These are phyloP conservation scores for Diaphora mendica DNA, from an alignment of 2,888 invertebrate genomes.

Conservation along the genomic window DNA sequence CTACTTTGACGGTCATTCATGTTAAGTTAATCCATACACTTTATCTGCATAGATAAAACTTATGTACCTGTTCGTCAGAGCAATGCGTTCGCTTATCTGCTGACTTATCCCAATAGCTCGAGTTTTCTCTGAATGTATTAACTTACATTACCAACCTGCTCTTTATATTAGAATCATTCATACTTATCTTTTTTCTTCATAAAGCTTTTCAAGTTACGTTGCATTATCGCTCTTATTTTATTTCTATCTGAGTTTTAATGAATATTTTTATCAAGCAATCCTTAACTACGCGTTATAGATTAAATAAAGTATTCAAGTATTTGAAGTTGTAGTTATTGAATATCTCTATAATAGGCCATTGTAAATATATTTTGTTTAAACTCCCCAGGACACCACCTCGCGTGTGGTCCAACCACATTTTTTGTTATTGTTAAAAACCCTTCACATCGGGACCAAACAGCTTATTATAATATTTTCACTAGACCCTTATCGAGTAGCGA, in stretches of 20 bases:
- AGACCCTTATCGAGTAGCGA: conserved; percentile 32
- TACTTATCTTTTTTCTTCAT: neutral
- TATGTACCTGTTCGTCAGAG: neutral
- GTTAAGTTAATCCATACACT: neutral
- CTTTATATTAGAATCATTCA: neutral
- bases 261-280: neutral
- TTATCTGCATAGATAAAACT: neutral
- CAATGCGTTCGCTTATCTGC: neutral
- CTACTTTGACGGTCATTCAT: neutral
- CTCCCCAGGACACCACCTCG: conserved; percentile 15
- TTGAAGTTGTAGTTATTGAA: neutral
- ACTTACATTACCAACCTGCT: neutral
- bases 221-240: neutral
- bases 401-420: conserved; percentile 42
- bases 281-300: neutral
- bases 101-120: neutral
- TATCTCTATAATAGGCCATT: neutral
- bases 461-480: conserved; percentile 41
- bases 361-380: conserved; percentile 1
- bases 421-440: conserved; percentile 23
- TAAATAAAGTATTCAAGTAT: neutral
- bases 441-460: conserved; percentile 17
- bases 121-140: neutral
- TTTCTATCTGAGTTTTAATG: neutral
- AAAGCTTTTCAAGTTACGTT: neutral